Evolutionary conservation across 2,797 vertebrate genomes (phyloP).

Genomic region (Triplophysa yarkandensis): DNA sequence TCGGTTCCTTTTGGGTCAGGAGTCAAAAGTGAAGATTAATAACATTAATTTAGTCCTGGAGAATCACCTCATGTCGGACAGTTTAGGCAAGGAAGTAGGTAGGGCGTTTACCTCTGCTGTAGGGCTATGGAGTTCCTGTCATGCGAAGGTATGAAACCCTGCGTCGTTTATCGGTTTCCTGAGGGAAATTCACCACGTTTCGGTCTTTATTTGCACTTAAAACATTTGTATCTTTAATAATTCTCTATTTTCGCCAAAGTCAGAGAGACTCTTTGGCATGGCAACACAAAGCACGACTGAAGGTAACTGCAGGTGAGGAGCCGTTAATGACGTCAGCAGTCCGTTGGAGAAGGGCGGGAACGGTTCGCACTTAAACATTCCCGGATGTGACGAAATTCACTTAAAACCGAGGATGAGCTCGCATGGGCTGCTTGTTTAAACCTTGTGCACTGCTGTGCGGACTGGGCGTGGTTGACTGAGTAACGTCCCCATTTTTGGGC

Average conservation of each 20-base stretch:
- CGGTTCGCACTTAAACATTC: not conserved
- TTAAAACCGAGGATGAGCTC: not conserved
- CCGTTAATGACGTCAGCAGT: not conserved
- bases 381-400: constrained; percentile 35
- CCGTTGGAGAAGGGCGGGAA: constrained; percentile 4
- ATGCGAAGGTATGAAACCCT: constrained; percentile 14
- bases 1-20: not conserved
- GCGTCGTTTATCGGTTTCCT: not conserved
- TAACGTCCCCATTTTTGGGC: constrained; percentile 45
- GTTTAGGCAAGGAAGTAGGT: constrained; percentile 33
- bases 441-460: constrained; percentile 47
- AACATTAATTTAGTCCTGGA: not conserved
- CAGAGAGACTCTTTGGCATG: not conserved
- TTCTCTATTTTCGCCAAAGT: not conserved
- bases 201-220: not conserved
- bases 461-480: constrained; percentile 69
- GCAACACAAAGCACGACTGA: constrained; percentile 18
- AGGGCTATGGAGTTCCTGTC: constrained; percentile 37
- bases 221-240: not conserved
- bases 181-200: not conserved
- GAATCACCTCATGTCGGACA: constrained; percentile 36
- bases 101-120: constrained; percentile 47
- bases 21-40: not conserved
- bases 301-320: constrained; percentile 35
- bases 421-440: constrained; percentile 29